Evolutionary conservation across 2,888 invertebrate genomes (phyloP), one percentile per base, ranked within the genome.

Genomic region (Drosophila atroscutellata): DNA sequence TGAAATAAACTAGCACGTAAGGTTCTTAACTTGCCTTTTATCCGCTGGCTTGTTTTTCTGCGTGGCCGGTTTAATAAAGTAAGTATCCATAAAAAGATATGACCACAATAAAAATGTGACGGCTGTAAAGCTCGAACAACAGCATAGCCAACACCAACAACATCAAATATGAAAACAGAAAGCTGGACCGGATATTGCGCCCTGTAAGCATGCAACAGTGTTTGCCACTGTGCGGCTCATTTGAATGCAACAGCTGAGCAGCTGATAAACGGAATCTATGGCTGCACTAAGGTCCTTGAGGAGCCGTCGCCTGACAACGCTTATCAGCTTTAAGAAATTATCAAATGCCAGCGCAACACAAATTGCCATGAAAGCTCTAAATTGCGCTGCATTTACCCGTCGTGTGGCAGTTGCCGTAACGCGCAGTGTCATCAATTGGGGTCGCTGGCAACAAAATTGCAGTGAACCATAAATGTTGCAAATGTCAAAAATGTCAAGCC

Each of bases 401-500:
- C 57, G 54, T 52, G 57, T 37, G 37, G 42, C 39, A 11, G 51
- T 15, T 28, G 42, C 24, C n/a, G 52, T 45, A 24, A 24, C 45
- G 24, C 45, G 56, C 39, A 52, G 47, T 32, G 56, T 51, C 69
- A 55, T 73, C 58, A 60, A 70, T 60, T 59, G 72, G 52, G 60
- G 63, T 72, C 66, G 49, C 47, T 60, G 64, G 68, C 75, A 59
- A 72, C 84, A 77, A 61, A 78, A 67, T 75, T 78, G 81, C 86
- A 88, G 75, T 81, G 91, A 84, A 84, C 90, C 86, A 87, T 89
- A 83, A 88, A 91, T 86, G 86, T 80, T 89, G 86, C 84, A 86
- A 90, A 83, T 89, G 90, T 86, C 91, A 91, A 77, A 89, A 81
- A 83, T 90, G 90, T 89, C 83, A 84, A 81, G 87, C 86, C 78